Percentiles rank a stretch among this genome's conserved stretches.
These are phyloP conservation scores for Nesogale talazaci DNA, from an alignment of 2,113 vertebrate genomes.

Conservation along the genomic window DNA sequence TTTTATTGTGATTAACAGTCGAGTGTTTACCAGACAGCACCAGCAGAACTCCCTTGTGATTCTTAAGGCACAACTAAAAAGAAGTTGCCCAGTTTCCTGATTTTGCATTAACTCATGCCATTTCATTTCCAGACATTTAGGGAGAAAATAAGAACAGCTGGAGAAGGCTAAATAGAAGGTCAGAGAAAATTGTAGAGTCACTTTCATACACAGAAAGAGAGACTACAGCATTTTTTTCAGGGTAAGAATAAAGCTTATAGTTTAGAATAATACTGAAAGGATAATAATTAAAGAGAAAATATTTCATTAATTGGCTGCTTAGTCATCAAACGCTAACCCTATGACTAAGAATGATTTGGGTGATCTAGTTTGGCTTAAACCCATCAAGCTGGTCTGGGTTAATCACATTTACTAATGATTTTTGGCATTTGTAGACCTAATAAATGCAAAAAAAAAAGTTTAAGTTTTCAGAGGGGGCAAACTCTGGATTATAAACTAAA, in stretches of 20 bases:
- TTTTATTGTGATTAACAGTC: too few species aligned
- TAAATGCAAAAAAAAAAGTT: not conserved
- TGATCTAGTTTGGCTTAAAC: not conserved
- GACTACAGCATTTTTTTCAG: not conserved
- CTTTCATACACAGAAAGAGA: not conserved
- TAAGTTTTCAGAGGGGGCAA: not conserved
- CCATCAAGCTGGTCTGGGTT: not conserved
- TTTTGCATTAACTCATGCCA: not conserved
- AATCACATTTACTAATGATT: not conserved
- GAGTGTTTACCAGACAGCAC: too few species aligned
- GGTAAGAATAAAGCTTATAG: not conserved
- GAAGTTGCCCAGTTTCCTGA: not conserved
- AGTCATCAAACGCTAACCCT: not conserved
- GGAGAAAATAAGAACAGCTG: not conserved
- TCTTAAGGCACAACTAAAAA: not conserved
- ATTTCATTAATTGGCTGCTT: not conserved
- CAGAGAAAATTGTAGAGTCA: not conserved
- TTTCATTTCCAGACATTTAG: not conserved
- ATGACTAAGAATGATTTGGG: not conserved
- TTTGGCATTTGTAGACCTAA: not conserved
- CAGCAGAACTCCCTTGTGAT: not conserved
- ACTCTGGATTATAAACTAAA: not conserved
- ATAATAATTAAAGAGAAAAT: not conserved
- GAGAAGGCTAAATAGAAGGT: not conserved
- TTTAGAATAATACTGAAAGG: not conserved